Percentiles rank a stretch among this genome's conserved stretches.
Evolutionary conservation across 2,113 vertebrate species (phyloP).

Genomic region (Halichoerus grypus): DNA sequence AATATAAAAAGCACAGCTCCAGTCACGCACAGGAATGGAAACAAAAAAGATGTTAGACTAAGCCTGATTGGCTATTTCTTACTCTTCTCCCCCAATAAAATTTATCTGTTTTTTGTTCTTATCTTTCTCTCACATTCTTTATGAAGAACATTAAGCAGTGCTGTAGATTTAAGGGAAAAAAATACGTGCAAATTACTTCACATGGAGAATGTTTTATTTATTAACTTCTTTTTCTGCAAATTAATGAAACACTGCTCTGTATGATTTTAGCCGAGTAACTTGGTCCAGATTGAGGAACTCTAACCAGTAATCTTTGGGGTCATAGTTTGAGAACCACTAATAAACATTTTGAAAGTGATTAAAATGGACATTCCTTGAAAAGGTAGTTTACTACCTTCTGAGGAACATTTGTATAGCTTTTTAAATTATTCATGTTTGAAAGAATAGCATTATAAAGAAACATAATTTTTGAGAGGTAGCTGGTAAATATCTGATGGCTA

Average conservation of each 20-base stretch:
- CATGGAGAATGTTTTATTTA: slow-evolving; percentile 6
- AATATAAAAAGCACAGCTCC: background rate
- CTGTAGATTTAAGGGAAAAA: background rate
- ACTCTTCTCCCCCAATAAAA: background rate
- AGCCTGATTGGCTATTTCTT: background rate
- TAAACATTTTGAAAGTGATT: slow-evolving; percentile 10
- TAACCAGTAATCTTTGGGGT: background rate
- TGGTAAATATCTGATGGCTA: background rate
- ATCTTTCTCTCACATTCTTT: background rate
- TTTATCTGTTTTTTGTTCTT: background rate
- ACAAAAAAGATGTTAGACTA: background rate
- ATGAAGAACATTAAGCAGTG: slow-evolving; percentile 4
- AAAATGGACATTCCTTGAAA: slow-evolving; percentile 19
- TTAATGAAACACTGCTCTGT: background rate
- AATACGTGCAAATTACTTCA: background rate
- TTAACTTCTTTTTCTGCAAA: background rate
- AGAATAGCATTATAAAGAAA: background rate
- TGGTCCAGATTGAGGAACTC: background rate
- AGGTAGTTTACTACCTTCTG: background rate
- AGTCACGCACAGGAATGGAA: background rate
- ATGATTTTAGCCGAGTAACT: background rate
- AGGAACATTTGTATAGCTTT: background rate
- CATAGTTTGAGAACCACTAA: background rate
- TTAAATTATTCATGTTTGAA: background rate
- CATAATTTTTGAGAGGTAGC: background rate